Evolutionary conservation across 2,113 vertebrate species (phyloP).

Genomic region (Lutjanus erythropterus): DNA sequence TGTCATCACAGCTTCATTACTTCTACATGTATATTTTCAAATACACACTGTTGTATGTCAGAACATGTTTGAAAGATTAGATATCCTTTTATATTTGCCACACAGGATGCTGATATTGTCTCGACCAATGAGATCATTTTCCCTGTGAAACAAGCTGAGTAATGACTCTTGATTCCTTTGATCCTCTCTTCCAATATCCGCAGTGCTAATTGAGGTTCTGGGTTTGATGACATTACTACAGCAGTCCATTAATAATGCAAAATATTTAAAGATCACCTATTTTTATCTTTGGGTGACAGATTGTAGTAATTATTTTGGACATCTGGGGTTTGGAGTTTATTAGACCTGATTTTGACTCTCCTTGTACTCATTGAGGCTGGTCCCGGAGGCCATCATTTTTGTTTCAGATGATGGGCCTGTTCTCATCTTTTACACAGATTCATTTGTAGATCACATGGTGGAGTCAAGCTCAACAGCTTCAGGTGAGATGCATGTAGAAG

Average conservation of each 20-base stretch:
- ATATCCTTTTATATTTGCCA: background rate
- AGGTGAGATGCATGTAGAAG: background rate
- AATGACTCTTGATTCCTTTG: slow-evolving; percentile 43
- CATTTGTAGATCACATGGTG: slow-evolving; percentile 25
- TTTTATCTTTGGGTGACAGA: slow-evolving; percentile 75
- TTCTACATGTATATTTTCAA: background rate
- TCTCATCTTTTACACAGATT: slow-evolving; percentile 36
- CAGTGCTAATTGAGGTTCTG: slow-evolving; percentile 67
- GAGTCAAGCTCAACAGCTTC: slow-evolving; percentile 23
- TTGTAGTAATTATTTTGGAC: slow-evolving; percentile 74
- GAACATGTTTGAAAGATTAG: background rate
- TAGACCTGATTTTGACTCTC: slow-evolving; percentile 58
- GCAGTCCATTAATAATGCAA: slow-evolving; percentile 79
- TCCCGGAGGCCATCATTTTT: slow-evolving; percentile 46
- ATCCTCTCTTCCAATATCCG: slow-evolving; percentile 60
- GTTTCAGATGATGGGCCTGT: slow-evolving; percentile 28
- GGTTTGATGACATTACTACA: slow-evolving; percentile 66
- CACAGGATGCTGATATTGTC: background rate
- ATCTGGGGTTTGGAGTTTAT: slow-evolving; percentile 65
- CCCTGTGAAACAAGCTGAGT: slow-evolving; percentile 2
- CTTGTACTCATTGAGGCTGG: slow-evolving; percentile 58
- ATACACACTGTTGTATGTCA: background rate
- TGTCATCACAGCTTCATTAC: no score
- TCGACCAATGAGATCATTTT: background rate
- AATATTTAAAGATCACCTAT: slow-evolving; percentile 80